These are phyloP conservation scores for Tholera decimalis DNA, from an alignment of 2,888 invertebrate genomes.

Conservation along the genomic window DNA sequence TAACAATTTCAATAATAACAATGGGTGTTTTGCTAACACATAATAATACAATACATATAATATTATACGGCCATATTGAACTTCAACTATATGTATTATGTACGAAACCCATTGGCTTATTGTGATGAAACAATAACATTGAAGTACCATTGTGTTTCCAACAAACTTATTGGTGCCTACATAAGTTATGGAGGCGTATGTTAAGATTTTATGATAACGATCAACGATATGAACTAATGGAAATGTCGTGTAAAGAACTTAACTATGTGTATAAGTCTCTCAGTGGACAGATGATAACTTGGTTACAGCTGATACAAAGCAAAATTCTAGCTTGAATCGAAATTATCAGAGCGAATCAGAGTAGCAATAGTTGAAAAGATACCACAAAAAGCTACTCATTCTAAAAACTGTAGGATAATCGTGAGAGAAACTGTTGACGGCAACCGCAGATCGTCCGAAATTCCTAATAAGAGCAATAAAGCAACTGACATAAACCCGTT, in stretches of 20 bases:
- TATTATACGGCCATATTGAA: background rate
- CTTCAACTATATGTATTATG: slow-evolving; percentile 25
- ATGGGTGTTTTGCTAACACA: slow-evolving; percentile 35
- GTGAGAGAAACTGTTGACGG: slow-evolving; percentile 42
- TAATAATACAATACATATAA: slow-evolving; percentile 12
- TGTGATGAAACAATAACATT: slow-evolving; percentile 76
- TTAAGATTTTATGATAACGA: slow-evolving; percentile 42
- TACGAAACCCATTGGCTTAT: slow-evolving; percentile 57
- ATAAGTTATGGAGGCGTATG: slow-evolving; percentile 18
- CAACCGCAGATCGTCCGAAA: slow-evolving; percentile 27
- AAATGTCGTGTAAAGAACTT: slow-evolving; percentile 26
- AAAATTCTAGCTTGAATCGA: background rate
- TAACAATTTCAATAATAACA: slow-evolving; percentile 27
- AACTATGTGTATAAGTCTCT: slow-evolving; percentile 3
- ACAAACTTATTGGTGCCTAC: slow-evolving; percentile 44
- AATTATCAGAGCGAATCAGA: slow-evolving; percentile 30
- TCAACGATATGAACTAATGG: slow-evolving; percentile 37
- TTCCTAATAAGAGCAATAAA: slow-evolving; percentile 36
- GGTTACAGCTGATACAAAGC: background rate
- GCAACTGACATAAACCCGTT: slow-evolving; percentile 23
- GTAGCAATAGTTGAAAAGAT: slow-evolving; percentile 14
- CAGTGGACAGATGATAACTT: background rate
- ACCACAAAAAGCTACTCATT: slow-evolving; percentile 22
- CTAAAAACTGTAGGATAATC: slow-evolving; percentile 38
- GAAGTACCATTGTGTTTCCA: slow-evolving; percentile 71